A percentile compares a stretch with the other conserved stretches of the same genome.
These are phyloP conservation scores for Sebastes taczanowskii DNA, from an alignment of 2,797 vertebrate genomes.

Conservation along the genomic window DNA sequence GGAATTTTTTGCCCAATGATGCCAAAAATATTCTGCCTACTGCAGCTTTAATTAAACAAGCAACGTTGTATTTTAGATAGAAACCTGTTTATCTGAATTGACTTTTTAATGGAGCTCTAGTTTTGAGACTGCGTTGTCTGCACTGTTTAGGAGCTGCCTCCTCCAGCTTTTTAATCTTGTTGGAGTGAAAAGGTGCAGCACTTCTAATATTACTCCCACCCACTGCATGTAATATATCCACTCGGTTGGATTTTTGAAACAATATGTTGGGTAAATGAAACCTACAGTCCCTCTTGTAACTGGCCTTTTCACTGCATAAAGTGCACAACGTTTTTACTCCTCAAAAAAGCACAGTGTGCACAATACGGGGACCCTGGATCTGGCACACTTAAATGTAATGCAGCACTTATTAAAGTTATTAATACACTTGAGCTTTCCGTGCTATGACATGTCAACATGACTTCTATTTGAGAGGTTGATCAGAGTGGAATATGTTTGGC, in stretches of 20 bases:
- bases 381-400: neutral
- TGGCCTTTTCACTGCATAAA: neutral
- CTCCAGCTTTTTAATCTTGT: neutral
- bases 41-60: neutral
- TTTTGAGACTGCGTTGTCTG: neutral
- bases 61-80: neutral
- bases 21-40: neutral
- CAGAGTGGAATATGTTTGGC: neutral
- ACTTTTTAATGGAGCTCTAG: neutral
- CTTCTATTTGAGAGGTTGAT: neutral
- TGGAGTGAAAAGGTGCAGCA: neutral
- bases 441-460: neutral
- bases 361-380: neutral
- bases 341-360: neutral
- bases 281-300: neutral
- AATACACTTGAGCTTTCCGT: neutral
- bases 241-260: neutral
- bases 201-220: neutral
- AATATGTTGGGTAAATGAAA: neutral
- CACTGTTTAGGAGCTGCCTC: neutral
- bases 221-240: neutral
- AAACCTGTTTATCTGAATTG: neutral
- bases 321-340: neutral
- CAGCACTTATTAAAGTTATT: neutral
- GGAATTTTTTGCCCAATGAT: too few relatives aligned